Evolutionary conservation across 1,140 invertebrate species (phyloP).

Genomic region (Paraescarpia echinospica): DNA sequence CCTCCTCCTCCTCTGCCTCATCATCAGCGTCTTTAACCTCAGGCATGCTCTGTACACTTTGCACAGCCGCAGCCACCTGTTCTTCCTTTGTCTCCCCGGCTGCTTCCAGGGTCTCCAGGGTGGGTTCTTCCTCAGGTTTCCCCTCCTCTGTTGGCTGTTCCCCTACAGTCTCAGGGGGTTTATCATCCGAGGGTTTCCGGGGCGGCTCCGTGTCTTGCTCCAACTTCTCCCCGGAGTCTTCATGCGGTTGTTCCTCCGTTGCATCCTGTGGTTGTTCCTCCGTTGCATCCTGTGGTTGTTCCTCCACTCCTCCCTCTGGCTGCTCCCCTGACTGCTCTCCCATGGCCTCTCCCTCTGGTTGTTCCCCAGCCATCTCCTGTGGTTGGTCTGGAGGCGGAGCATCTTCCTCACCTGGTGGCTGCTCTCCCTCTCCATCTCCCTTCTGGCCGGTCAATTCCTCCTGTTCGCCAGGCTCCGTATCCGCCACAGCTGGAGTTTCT

Average conservation of each 20-base stretch:
- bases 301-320: not conserved
- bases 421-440: not conserved
- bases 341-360: not conserved
- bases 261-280: not conserved
- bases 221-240: not conserved
- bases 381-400: conserved; percentile 6
- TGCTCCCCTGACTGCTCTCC: not conserved
- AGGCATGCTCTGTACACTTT: not conserved
- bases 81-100: not conserved
- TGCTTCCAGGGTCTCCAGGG: not conserved
- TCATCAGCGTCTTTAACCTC: not conserved
- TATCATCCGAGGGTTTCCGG: not conserved
- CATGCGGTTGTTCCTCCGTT: not conserved
- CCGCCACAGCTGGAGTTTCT: conserved; percentile 19
- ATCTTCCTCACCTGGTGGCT: conserved; percentile 12
- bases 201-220: not conserved
- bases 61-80: not conserved
- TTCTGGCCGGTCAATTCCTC: not conserved
- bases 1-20: not conserved
- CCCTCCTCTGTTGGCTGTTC: not conserved
- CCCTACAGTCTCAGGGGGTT: not conserved
- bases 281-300: not conserved
- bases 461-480: not conserved
- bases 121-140: not conserved
- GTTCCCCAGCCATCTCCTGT: not conserved